Evolutionary conservation across 2,113 vertebrate species (phyloP).

Genomic region (Siniperca knerii): DNA sequence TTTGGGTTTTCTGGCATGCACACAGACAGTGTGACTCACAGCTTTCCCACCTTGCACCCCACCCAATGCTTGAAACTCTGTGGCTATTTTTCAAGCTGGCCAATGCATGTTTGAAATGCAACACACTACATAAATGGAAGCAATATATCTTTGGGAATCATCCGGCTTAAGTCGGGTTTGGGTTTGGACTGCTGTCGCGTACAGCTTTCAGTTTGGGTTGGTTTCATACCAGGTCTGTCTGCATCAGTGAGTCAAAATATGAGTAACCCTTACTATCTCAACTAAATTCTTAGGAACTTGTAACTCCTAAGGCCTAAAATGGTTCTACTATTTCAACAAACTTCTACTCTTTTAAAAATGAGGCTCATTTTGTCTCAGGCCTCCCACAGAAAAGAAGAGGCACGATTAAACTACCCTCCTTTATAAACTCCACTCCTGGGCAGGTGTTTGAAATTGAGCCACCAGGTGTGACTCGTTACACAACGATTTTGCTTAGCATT

Average conservation of each 20-base stretch:
- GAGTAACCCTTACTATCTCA: too few relatives aligned
- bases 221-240: background rate
- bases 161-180: background rate
- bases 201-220: background rate
- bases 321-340: background rate
- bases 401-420: background rate
- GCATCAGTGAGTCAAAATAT: background rate
- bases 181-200: background rate
- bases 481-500: background rate
- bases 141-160: background rate
- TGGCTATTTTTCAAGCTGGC: background rate
- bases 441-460: slow-evolving; percentile 21
- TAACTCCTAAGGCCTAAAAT: background rate
- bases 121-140: background rate
- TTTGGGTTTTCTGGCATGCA: background rate
- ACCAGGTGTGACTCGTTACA: slow-evolving; percentile 25
- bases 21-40: background rate
- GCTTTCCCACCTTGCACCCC: background rate
- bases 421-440: slow-evolving; percentile 26
- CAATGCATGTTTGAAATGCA: background rate
- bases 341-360: background rate
- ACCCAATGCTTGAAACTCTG: background rate
- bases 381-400: background rate
- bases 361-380: background rate
- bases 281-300: background rate